Evolutionary conservation across 1,140 invertebrate genomes (phyloP), one percentile per base, ranked within the genome.

Genomic region (Hylaeus anthracinus): DNA sequence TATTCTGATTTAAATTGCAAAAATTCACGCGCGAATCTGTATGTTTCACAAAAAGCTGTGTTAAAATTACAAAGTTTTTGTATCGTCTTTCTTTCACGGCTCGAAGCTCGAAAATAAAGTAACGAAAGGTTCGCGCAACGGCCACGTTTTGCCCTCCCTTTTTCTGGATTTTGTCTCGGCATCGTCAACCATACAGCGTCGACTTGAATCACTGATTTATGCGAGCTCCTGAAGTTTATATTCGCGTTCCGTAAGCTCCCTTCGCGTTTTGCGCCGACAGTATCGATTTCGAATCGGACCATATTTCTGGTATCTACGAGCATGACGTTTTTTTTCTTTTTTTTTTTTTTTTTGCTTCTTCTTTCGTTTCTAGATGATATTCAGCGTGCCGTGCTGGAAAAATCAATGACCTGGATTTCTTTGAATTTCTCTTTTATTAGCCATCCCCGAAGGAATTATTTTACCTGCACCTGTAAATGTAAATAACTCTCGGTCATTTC

Each of bases 231-330:
- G 15, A 14, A 15, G 64, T 66, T 66, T 66, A 45, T 48, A 45
- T 48, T 66, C 15, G 14, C 43, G 64, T 66, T 48, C 43, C 14
- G 6, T 66, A 48, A 66, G 64, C 43, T 48, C 14, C 15, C 5
- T 15, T 66, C 64, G 14, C 64, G 64, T 66, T 66, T 66, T 9
- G 43, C 15, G 64, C 14, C 41, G 64, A 45, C 14, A 9, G 15
- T 48, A 66, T 66, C 43, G 64, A 66, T 66, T n/a, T 66, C 43
- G 12, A 48, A 66, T 66, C 15, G 8, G 12, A 66, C 5, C 64
- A 48, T 66, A 66, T 66, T 66, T 66, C 64, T 26, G 43, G 15
- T 66, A 48, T 66, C 64, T 9, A 43, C 5, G 60, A 48, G 6
- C 41, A 10, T 9, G 51, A 2, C 26, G 2, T 14, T 14, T 8